phyloP scores from a whole-genome alignment of 2,888 invertebrate species.

The Andrena minutula region DNA sequence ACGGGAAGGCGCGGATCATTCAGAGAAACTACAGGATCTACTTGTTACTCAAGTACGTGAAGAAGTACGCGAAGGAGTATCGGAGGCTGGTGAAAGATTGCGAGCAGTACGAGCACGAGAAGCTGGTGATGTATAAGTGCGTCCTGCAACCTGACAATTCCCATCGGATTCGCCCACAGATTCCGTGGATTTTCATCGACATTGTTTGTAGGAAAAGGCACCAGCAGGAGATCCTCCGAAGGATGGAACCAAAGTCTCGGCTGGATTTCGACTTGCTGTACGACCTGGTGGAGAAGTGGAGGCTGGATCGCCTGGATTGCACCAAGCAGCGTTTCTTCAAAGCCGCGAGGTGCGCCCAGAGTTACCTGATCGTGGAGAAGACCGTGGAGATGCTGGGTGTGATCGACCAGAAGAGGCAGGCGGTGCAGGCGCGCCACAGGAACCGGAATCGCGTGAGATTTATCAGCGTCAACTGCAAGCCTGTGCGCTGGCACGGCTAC shows the following conservation, averaged over 20 bases:
- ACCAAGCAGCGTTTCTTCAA: conserved; percentile 89
- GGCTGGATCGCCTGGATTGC: conserved; percentile 88
- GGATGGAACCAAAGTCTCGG: conserved; percentile 90
- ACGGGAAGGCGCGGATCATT: conserved; percentile 85
- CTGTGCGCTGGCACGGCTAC: conserved; percentile 91
- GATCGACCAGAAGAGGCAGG: conserved; percentile 89
- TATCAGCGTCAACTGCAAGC: conserved; percentile 89
- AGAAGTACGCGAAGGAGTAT: conserved; percentile 86
- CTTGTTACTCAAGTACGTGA: conserved; percentile 86
- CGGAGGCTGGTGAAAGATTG: conserved; percentile 86
- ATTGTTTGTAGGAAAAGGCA: conserved; percentile 83
- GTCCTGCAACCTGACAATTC: neutral
- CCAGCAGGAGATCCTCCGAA: conserved; percentile 87
- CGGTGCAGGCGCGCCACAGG: conserved; percentile 87
- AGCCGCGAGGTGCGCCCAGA: conserved; percentile 90
- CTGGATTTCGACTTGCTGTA: conserved; percentile 92
- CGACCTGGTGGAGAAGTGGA: conserved; percentile 89
- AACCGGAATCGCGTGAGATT: conserved; percentile 88
- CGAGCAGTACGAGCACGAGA: conserved; percentile 85
- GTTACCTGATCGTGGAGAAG: conserved; percentile 90
- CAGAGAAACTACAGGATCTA: conserved; percentile 89
- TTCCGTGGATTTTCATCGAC: neutral
- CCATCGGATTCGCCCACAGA: no score
- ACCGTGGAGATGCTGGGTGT: conserved; percentile 90
- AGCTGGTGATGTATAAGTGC: conserved; percentile 61